These are phyloP conservation scores for Rhynchonycteris naso DNA, from an alignment of 2,797 vertebrate species.

Conservation along the genomic window DNA sequence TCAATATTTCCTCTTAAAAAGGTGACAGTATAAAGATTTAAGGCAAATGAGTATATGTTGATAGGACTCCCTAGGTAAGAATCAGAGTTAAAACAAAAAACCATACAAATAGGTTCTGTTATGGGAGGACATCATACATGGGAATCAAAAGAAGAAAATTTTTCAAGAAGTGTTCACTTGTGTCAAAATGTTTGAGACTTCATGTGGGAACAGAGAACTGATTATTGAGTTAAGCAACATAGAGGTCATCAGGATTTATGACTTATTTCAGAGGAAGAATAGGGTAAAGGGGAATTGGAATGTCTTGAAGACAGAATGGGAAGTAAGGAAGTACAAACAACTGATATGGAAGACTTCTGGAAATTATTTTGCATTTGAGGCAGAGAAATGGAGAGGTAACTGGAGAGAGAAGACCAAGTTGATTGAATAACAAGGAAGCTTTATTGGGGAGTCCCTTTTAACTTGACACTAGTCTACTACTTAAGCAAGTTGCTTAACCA, in stretches of 20 bases:
- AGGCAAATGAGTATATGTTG: background rate
- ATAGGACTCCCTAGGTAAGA: background rate
- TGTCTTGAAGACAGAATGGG: background rate
- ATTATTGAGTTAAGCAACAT: background rate
- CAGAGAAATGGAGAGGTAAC: background rate
- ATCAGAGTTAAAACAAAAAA: background rate
- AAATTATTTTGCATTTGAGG: background rate
- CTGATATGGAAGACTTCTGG: background rate
- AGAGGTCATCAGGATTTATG: background rate
- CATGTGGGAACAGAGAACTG: background rate
- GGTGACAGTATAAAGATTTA: background rate
- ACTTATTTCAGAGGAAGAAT: background rate
- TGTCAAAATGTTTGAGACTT: background rate
- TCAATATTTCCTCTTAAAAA: background rate
- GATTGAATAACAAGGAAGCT: background rate
- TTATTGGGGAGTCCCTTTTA: background rate
- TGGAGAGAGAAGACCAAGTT: background rate
- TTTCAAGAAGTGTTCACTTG: background rate
- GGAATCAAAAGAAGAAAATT: background rate
- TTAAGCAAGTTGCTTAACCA: background rate
- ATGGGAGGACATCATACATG: background rate
- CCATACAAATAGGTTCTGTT: background rate
- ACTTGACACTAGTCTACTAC: background rate
- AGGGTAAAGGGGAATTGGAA: background rate
- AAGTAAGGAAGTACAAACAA: constrained; percentile 3